Base-by-base conservation (phyloP, 2,888 invertebrate genomes). In the Amphipyra tragopoginis region DNA sequence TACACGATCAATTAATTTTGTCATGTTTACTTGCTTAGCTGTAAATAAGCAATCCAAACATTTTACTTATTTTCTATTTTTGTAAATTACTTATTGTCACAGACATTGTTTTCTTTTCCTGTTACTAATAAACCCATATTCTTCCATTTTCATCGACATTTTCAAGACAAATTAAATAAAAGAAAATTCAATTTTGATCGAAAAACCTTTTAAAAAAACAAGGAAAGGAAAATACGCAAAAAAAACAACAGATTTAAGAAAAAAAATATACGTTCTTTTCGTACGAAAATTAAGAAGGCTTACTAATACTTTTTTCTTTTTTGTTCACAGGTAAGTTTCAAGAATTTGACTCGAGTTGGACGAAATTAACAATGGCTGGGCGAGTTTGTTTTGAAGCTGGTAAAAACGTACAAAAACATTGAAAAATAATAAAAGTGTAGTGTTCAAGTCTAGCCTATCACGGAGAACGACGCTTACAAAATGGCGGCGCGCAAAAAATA, bases 321-420 rank as follows among this genome's bases (percentile, higher is more conserved):
- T 69, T 72, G 47, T 75, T 72, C 47, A 1, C 77, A 70, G 77
- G 77, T 77, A 77, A 77, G 77, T 63, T 62, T 34, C 6, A n/a
- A 49, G 26, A 39, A 49, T 53, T 56, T 43, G 15, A 51, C 11
- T 61, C 45, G 39, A 56, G 33, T 38, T 40, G 38, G 10, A 29
- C 5, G 4, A 29, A 65, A 13, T 45, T 45, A 51, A 71, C 54
- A 54, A 51, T n/a, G 10, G 33, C 43, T 51, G 21, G 39, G 21
- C 9, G 15, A 43, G 15, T 48, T 53, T 21, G 21, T 21, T 42
- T 9, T 1, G 8, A 52, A 54, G 33, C n/a, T 21, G 14, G 21
- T 42, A 13, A 39, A 52, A 60, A 39, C 11, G 10, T 65, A 45
- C 3, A 45, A 53, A 69, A 57, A 26, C n/a, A 51, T 39, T 34